Base-by-base conservation (phyloP, 2,797 vertebrate genomes). In the Sebastes dallii region DNA sequence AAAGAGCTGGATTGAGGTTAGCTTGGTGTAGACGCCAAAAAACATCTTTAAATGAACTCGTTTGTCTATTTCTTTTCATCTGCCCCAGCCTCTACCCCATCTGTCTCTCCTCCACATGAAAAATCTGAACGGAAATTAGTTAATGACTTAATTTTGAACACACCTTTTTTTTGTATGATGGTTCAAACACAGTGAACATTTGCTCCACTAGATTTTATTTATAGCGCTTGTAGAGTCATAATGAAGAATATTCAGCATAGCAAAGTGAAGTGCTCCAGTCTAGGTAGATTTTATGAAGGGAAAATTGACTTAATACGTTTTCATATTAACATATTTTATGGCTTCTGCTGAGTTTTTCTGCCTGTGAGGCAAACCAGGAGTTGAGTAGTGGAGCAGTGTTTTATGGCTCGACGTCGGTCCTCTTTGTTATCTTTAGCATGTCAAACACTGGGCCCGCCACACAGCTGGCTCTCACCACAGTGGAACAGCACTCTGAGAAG, bases 1-100 rank as follows among this genome's bases (percentile, higher is more conserved):
- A 94, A 87, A 91, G 94, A 94, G 94, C 92, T 91, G 92, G 92
- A 95, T 94, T 94, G 93, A 93, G 93, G 93, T 94, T 94, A 90
- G 94, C 89, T 93, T 78, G 92, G 87, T 88, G 84, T 75, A 92
- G 86, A 92, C 77, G 90, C 86, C 88, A 90, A 92, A 86, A 93
- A 91, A 90, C 89, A 90, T 92, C 83, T 94, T 91, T 89, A 93
- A 95, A 95, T 93, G 82, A 95, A 93, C 89, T 91, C 76, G 83
- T 94, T 95, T 90, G 91, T 93, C 86, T 90, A 14, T 92, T 93
- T 90, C 80, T 93, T 85, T 93, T 91, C 88, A 88, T 92, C 76
- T 80, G 66, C 60, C 73, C 82, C 20, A 10, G 61, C 89, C 81
- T 85, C 80, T 62, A 69, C 72, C 84, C 88, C 82, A 81, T 89